These are phyloP conservation scores for Pedionomus torquatus DNA, from an alignment of 2,113 vertebrate species.

Conservation along the genomic window DNA sequence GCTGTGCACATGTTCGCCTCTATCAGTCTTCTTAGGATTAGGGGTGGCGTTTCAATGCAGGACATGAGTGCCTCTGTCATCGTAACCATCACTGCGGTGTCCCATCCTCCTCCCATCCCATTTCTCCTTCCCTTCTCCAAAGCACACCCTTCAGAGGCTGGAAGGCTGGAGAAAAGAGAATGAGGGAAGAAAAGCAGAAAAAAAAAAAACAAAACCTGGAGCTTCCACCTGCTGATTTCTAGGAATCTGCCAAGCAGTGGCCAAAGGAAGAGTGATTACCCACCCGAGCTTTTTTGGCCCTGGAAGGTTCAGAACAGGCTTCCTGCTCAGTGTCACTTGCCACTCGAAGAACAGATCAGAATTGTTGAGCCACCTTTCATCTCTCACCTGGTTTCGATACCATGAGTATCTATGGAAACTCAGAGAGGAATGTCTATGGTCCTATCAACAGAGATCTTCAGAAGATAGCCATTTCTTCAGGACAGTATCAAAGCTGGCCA, in stretches of 20 bases:
- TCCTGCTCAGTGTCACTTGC: neutral
- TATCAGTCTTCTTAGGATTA: neutral
- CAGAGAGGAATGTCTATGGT: neutral
- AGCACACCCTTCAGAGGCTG: neutral
- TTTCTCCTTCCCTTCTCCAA: neutral
- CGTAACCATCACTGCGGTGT: neutral
- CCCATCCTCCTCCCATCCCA: no score
- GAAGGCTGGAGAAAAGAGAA: neutral
- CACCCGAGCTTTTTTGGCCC: neutral
- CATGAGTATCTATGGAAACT: neutral
- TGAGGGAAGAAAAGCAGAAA: neutral
- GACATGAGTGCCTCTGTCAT: neutral
- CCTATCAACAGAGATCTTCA: neutral
- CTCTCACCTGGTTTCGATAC: neutral
- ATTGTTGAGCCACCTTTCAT: neutral
- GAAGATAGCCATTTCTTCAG: neutral
- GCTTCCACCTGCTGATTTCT: neutral
- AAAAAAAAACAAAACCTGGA: no score
- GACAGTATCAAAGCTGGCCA: neutral
- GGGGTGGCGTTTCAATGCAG: neutral
- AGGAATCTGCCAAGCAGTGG: neutral
- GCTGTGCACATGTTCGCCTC: rapidly evolving
- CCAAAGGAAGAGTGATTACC: neutral
- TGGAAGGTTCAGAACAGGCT: neutral
- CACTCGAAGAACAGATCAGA: neutral